phyloP scores from a whole-genome alignment of 1,140 invertebrate species.

The Pachyrhynchus sulphureomaculatus region DNA sequence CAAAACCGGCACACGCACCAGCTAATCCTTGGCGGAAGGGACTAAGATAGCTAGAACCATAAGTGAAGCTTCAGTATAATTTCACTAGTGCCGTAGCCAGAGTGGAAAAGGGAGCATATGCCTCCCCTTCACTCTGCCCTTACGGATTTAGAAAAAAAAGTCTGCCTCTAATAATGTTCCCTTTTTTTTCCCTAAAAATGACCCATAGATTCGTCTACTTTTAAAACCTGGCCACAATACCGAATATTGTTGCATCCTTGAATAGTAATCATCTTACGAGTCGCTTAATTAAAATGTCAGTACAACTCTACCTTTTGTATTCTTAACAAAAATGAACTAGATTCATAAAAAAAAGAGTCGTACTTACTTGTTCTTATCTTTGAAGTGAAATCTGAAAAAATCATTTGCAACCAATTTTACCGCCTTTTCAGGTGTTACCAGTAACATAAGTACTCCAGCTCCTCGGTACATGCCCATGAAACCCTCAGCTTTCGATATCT shows the following conservation, averaged over 20 bases:
- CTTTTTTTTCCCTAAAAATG: not conserved
- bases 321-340: no score
- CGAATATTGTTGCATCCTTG: no score
- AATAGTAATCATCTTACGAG: not conserved
- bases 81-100: not conserved
- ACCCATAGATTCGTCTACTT: not conserved
- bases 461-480: conserved; percentile 98
- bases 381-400: conserved; percentile 86
- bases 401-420: conserved; percentile 99
- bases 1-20: conserved; percentile 94
- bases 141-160: no score
- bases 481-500: conserved; percentile 89
- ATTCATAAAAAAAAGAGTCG: no score
- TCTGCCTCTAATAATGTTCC: not conserved
- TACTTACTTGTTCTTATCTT: conserved; percentile 55
- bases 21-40: conserved; percentile 84
- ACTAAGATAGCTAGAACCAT: conserved; percentile 66
- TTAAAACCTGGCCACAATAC: no score
- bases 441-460: conserved; percentile 94
- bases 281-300: not conserved
- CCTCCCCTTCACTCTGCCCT: not conserved
- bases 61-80: not conserved
- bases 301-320: no score
- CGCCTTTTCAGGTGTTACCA: conserved; percentile 98
- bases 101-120: not conserved